Evolutionary conservation across 2,888 invertebrate genomes (phyloP), one percentile per base, ranked within the genome.

Genomic region (Harmothoe impar): DNA sequence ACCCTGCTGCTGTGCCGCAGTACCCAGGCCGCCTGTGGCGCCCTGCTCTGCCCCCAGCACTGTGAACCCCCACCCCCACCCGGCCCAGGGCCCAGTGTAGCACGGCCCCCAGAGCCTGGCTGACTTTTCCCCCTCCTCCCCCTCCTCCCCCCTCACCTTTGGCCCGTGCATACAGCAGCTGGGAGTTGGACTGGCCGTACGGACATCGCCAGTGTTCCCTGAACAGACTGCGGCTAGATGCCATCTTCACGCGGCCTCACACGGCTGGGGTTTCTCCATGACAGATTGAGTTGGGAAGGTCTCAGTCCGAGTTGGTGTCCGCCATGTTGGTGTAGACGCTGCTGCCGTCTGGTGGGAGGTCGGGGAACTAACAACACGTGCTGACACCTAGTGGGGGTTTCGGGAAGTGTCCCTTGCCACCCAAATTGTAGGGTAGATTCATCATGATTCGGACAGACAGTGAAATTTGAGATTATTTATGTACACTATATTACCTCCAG

Each of bases 221-320:
- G 43, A 89, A 89, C 23, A 89, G 15, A 29, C 89, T 89, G 0
- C 77, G 12, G n/a, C 12, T n/a, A 7, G 68, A 51, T 51, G 89
- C 77, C 89, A 89, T 89, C 43, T 25, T 72, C 23, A 17, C 29
- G 0, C 3, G 43, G 43, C 1, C 0, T 81, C 43, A 43, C 5
- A 43, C 5, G 10, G 25, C 20, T 17, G 43, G 12, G 33, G 33
- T 20, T 33, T 20, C 23, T 23, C 35, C 33, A n/a, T 81, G 35
- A 7, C 81, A 81, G 33, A 7, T 81, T 81, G 3, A 81, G 31
- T 25, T n/a, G 17, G 20, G 31, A n/a, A n/a, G 12, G 31, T 0
- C 23, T 81, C 81, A 35, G 81, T 35, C 33, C 3, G n/a, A 20
- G 35, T 29, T 12, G 20, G 3, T 0, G 43, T 5, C 35, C 0